phyloP scores from a whole-genome alignment of 2,113 vertebrate species.

The Antechinus flavipes region DNA sequence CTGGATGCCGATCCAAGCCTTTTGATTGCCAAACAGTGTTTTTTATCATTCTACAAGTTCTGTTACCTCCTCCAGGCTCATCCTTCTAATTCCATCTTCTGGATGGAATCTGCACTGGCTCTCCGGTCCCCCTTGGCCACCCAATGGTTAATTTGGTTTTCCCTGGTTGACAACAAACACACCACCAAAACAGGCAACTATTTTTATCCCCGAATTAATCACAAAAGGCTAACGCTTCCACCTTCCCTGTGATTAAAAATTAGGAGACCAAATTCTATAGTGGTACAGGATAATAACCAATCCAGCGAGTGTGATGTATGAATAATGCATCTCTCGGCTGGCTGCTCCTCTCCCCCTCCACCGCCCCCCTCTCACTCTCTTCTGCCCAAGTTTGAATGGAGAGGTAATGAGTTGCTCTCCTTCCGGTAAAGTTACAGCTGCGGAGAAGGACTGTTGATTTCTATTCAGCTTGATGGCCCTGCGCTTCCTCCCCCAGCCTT shows the following conservation, averaged over 20 bases:
- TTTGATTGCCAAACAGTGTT: neutral
- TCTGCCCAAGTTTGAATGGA: conserved; percentile 57
- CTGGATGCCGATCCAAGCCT: neutral
- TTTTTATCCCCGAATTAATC: conserved; percentile 84
- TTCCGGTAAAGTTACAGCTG: conserved; percentile 85
- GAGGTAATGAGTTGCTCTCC: conserved; percentile 68
- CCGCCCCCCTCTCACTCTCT: conserved; percentile 59
- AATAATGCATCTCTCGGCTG: conserved; percentile 83
- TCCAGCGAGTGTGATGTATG: conserved; percentile 72
- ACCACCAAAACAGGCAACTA: conserved; percentile 73
- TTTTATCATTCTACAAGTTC: neutral
- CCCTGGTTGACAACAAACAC: conserved; percentile 61
- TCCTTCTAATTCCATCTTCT: neutral
- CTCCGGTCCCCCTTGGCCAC: neutral
- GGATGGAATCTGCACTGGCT: neutral
- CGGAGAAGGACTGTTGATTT: conserved; percentile 82
- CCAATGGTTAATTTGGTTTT: conserved; percentile 61
- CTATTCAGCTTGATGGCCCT: conserved; percentile 82
- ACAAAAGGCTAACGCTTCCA: conserved; percentile 74
- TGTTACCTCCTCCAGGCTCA: neutral
- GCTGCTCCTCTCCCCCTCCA: conserved; percentile 77
- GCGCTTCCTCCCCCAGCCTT: conserved; percentile 42
- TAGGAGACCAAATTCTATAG: conserved; percentile 79
- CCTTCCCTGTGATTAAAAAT: conserved; percentile 83
- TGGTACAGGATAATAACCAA: conserved; percentile 74